Evolutionary conservation across 2,797 vertebrate species (phyloP), one percentile per base, ranked within the genome.

Genomic region (Eulemur rubriventer): DNA sequence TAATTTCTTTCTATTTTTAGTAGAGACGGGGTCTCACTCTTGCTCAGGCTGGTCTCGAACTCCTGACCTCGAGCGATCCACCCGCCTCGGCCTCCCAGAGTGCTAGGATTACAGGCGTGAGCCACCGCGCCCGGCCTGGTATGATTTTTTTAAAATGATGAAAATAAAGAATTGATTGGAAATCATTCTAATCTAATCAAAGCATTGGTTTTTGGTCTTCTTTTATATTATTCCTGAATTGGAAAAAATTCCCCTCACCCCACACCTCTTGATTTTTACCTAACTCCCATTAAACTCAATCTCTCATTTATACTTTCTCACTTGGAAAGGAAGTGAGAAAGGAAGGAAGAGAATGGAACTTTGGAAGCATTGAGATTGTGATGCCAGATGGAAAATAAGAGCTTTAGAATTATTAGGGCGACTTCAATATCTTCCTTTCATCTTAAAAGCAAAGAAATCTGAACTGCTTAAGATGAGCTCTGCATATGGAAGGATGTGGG

Each of bases 371-470:
- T 22, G 63, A 79, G 24, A 87, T 82, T n/a, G 43, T 35, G 38
- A 96, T 63, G 65, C 14, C 75, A 89, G 38, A 76, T 52, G 65
- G 69, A 52, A 92, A 95, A 86, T 83, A 73, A 33, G 46, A 79
- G 52, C 38, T 95, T 91, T 33, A 79, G 83, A 67, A 52, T 89
- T 52, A 69, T 61, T 46, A 89, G 38, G 41, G 46, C 79, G 38
- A 55, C 79, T 86, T 91, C 70, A 26, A 24, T 87, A 48, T 86
- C 84, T 89, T 65, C 50, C 38, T 96, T 86, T 96, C 65, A 94
- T 96, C 84, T 94, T 92, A 84, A 96, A 84, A 94, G 91, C 84
- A 72, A 87, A 80, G 70, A 90, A 87, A 96, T 90, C 26, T 84
- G 91, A 95, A 92, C 20, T 18, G 1, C 0, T 0, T 26, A 59